Conservation (phyloP, 2,113 vertebrate species). For the Todiramphus saurophagus region DNA sequence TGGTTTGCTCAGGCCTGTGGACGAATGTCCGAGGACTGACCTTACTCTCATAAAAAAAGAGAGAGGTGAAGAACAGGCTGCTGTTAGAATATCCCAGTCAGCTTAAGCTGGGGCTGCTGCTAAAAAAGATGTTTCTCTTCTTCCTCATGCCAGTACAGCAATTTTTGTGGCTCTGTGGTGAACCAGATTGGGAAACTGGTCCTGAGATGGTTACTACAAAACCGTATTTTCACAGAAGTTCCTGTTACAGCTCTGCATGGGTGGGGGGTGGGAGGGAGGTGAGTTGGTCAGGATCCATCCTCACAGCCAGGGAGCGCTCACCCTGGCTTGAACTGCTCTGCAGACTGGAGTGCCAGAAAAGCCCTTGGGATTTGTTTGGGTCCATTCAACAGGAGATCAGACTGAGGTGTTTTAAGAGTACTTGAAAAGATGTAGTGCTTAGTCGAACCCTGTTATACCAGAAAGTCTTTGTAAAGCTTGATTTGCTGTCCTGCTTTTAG, state of each 20-base stretch:
- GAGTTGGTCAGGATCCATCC: fast-evolving
- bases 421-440: neutral
- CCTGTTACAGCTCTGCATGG: fast-evolving
- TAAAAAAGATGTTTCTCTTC: neutral
- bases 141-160: neutral
- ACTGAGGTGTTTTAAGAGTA: neutral
- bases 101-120: neutral
- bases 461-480: neutral
- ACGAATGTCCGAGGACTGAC: neutral
- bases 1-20: neutral
- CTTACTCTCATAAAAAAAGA: neutral
- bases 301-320: fast-evolving
- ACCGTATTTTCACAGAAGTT: neutral
- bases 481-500: neutral
- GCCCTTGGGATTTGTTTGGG: neutral
- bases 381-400: neutral
- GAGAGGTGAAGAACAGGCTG: neutral
- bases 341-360: neutral
- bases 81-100: neutral
- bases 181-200: neutral
- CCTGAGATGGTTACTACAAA: neutral
- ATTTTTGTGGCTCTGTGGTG: neutral
- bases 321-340: neutral
- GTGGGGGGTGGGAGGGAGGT: fast-evolving
- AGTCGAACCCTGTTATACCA: neutral